phyloP scores from a whole-genome alignment of 2,113 vertebrate species.

The Syrmaticus mikado region DNA sequence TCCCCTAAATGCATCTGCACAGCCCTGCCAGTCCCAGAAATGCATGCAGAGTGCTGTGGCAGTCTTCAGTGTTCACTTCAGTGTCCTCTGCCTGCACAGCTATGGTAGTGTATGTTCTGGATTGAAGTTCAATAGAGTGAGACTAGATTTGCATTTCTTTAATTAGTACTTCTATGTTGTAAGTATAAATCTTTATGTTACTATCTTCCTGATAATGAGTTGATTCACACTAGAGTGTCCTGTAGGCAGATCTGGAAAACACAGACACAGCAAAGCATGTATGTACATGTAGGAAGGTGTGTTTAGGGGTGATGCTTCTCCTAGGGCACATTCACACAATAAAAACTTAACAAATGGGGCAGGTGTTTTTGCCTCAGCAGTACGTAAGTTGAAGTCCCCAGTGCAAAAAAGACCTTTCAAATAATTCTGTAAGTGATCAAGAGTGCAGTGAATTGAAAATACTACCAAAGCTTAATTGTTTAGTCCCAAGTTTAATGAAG shows the following conservation, averaged over 20 bases:
- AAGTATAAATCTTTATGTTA: background rate
- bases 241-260: background rate
- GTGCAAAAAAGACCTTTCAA: background rate
- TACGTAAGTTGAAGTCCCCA: background rate
- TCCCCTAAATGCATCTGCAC: rapidly evolving
- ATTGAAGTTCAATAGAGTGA: background rate
- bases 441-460: background rate
- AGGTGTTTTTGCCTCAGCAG: background rate
- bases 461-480: background rate
- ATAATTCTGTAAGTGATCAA: background rate
- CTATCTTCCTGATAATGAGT: background rate
- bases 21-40: background rate
- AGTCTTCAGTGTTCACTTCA: background rate
- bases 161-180: background rate
- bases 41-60: background rate
- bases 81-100: rapidly evolving
- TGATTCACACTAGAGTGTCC: rapidly evolving
- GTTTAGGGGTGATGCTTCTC: background rate
- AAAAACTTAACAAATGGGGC: rapidly evolving
- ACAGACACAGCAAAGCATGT: rapidly evolving
- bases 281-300: rapidly evolving
- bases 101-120: rapidly evolving
- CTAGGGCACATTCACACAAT: rapidly evolving
- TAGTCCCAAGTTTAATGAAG: conserved; percentile 38
- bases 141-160: background rate